Evolutionary conservation across 2,113 vertebrate genomes (phyloP).

Genomic region (Salvelinus fontinalis): DNA sequence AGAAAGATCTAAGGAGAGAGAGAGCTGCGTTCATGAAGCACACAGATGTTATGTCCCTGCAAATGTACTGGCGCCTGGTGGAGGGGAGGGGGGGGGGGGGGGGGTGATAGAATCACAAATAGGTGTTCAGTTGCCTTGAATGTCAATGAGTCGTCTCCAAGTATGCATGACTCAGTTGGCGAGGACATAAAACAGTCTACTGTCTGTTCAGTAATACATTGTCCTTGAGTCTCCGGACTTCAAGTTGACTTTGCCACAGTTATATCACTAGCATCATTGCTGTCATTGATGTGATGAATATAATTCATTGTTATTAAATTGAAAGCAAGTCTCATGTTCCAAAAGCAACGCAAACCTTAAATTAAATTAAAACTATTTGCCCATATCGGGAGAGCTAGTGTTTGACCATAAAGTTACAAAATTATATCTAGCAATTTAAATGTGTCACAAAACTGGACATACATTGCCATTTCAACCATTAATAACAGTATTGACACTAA

Average conservation of each 20-base stretch:
- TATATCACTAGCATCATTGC: background rate
- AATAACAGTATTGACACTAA: background rate
- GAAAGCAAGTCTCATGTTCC: background rate
- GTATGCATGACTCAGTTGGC: slow-evolving; percentile 5
- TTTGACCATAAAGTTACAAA: background rate
- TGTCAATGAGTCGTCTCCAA: background rate
- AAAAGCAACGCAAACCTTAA: too few relatives aligned
- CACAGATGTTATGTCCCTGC: background rate
- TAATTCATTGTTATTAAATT: background rate
- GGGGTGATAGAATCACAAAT: background rate
- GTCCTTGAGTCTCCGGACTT: background rate
- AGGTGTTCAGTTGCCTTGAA: slow-evolving; percentile 3
- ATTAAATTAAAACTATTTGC: too few relatives aligned
- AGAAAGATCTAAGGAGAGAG: too few relatives aligned
- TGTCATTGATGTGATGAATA: background rate
- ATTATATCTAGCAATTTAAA: background rate
- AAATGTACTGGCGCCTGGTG: background rate
- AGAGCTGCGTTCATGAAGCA: background rate
- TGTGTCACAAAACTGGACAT: background rate
- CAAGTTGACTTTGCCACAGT: background rate
- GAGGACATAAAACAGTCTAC: background rate
- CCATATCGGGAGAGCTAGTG: background rate
- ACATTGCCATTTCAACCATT: background rate
- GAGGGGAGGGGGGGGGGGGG: too few relatives aligned
- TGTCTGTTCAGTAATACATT: background rate